Conservation (phyloP, 2,888 invertebrate genomes). For the Limenitis camilla region DNA sequence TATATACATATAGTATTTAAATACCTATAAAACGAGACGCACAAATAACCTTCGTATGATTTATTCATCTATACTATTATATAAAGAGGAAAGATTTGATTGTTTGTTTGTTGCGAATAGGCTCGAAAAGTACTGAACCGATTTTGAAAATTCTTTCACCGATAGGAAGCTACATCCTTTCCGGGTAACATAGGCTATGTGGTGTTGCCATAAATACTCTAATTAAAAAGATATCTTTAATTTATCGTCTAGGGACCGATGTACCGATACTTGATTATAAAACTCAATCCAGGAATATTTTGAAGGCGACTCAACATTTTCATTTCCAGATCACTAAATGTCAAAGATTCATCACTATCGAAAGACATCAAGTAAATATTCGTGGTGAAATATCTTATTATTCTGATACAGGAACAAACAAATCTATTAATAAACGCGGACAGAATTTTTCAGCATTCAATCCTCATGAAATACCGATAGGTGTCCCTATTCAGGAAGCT, state of each 20-base stretch:
- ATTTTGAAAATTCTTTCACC: too few species aligned
- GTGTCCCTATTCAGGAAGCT: not conserved
- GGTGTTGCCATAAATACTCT: too few species aligned
- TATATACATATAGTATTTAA: too few species aligned
- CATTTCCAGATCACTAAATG: slow-evolving; percentile 1
- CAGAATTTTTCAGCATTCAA: not conserved
- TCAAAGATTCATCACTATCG: not conserved
- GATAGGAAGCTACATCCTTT: too few species aligned
- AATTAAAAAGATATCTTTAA: too few species aligned
- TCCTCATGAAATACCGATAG: not conserved
- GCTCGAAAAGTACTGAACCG: too few species aligned
- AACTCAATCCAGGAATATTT: not conserved
- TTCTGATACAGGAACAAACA: not conserved
- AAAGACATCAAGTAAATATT: not conserved
- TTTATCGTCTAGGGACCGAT: not conserved
- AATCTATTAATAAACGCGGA: not conserved
- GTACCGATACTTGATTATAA: not conserved
- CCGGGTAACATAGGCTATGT: too few species aligned
- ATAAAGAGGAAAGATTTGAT: too few species aligned
- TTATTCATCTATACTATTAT: too few species aligned
- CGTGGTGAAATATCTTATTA: not conserved
- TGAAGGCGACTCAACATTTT: not conserved
- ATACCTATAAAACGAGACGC: too few species aligned
- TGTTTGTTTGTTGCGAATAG: too few species aligned
- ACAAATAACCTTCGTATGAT: too few species aligned